Evolutionary conservation across 2,113 vertebrate genomes (phyloP), one percentile per base, ranked within the genome.

Genomic region (Edolisoma coerulescens): DNA sequence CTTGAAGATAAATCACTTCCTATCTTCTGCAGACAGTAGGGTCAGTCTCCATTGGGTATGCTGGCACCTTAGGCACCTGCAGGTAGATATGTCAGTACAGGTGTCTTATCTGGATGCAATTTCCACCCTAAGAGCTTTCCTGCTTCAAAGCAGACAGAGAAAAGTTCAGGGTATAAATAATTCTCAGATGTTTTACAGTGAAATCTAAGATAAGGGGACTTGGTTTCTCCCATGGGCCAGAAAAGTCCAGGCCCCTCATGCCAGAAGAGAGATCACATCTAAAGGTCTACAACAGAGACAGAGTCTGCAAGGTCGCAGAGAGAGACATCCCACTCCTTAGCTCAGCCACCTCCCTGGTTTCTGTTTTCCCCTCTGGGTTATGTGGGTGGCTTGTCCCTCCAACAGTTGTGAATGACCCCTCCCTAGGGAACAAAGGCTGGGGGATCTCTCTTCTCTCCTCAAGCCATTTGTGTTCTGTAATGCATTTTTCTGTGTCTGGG

Each of bases 401-500:
- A 37, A 6, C 2, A 2, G 3, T 11, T 45, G 47, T 17, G 32
- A 91, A 39, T 5, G 11, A 39, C 5, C 0, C 19, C 7, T 53
- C 20, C 18, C 17, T 10, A 37, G 9, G 20, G 32, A 83, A 18
- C 30, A 68, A 45, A 84, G 26, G 10, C 30, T 92, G 30, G 33
- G 23, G 27, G 10, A 54, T 50, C 39, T 90, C 44, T 41, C 7
- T 26, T 59, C 7, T 13, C 7, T n/a, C 19, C n/a, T 78, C 32
- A 68, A 75, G 22, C 6, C 4, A 42, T 42, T 88, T 20, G 2
- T 64, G 32, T 16, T 39, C 24, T 68, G 59, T 44, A 83, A 26
- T 13, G 7, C 35, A 78, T 67, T 75, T 74, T 92, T 60, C 44
- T 44, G 11, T 52, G 16, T 12, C 28, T 68, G 24, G 13, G 11